Evolutionary conservation across 2,888 invertebrate genomes (phyloP).

Genomic region (Deilephila porcellus): DNA sequence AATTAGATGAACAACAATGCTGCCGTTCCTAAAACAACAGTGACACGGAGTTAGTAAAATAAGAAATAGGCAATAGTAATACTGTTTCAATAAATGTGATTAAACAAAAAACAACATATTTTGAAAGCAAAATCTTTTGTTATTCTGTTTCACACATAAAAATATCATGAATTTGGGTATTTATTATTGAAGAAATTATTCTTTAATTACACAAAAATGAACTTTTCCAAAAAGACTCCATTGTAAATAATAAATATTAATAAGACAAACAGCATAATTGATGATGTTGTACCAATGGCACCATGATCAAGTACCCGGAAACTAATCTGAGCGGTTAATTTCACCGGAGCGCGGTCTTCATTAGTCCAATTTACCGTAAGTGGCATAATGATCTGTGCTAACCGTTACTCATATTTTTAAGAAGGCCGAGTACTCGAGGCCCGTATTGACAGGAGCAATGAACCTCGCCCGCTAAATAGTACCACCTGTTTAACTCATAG

Average conservation of each 20-base stretch:
- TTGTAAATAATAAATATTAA: too few relatives aligned
- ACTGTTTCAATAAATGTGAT: too few relatives aligned
- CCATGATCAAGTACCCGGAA: slow-evolving; percentile 5
- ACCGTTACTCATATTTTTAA: slow-evolving; percentile 29
- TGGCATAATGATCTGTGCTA: slow-evolving; percentile 11
- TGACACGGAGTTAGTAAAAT: too few relatives aligned
- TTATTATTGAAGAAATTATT: too few relatives aligned
- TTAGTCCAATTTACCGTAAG: slow-evolving; percentile 26
- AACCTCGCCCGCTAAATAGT: slow-evolving; percentile 30
- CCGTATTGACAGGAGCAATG: slow-evolving; percentile 28
- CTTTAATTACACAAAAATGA: too few relatives aligned
- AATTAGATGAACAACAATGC: not conserved
- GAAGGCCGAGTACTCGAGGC: slow-evolving; percentile 18
- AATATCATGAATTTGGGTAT: too few relatives aligned
- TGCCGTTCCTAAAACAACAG: not conserved
- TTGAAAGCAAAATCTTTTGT: too few relatives aligned
- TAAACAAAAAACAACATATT: too few relatives aligned
- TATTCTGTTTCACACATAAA: too few relatives aligned
- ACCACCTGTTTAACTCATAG: slow-evolving; percentile 12
- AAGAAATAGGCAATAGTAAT: too few relatives aligned
- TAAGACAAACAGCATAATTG: too few relatives aligned
- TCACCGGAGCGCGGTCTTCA: slow-evolving; percentile 28
- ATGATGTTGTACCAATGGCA: not conserved
- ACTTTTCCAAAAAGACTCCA: too few relatives aligned
- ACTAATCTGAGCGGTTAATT: slow-evolving; percentile 30